Conservation (phyloP, 1,140 invertebrate species). For the Anadara kagoshimensis region DNA sequence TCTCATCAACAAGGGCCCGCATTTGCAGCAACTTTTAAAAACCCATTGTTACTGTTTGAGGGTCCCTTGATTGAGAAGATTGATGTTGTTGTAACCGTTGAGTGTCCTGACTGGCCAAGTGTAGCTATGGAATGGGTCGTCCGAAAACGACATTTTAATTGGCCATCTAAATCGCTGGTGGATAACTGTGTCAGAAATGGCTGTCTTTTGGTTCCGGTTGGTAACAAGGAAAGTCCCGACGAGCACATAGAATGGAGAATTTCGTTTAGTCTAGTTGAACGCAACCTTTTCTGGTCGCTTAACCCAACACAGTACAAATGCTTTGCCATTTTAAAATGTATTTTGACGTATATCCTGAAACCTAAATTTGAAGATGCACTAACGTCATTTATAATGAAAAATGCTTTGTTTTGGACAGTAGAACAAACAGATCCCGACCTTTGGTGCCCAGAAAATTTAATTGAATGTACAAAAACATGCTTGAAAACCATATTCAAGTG, state of each 20-base stretch:
- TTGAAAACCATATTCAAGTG: not conserved
- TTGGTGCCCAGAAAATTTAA: conserved; percentile 5
- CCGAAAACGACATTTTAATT: not conserved
- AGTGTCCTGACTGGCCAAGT: conserved; percentile 15
- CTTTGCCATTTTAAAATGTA: conserved; percentile 15
- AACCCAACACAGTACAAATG: conserved; percentile 23
- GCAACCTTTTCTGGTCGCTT: not conserved
- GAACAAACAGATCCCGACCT: conserved; percentile 4
- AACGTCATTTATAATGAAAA: conserved; percentile 23
- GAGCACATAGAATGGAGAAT: conserved; percentile 22
- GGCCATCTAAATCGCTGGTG: not conserved
- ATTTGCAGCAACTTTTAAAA: no score
- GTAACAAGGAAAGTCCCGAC: conserved; percentile 1
- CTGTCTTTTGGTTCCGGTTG: conserved; percentile 19
- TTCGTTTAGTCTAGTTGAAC: conserved; percentile 13
- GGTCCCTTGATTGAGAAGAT: no score
- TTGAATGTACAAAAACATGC: conserved; percentile 1
- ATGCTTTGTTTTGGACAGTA: conserved; percentile 17
- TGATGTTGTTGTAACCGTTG: no score
- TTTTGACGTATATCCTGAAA: conserved; percentile 5
- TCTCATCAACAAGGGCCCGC: no score
- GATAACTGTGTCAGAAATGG: not conserved
- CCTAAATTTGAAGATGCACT: not conserved
- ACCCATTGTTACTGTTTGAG: no score
- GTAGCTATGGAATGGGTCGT: conserved; percentile 8